Evolutionary conservation across 1,140 invertebrate species (phyloP).

Genomic region (Stratiolaelaps scimitus): DNA sequence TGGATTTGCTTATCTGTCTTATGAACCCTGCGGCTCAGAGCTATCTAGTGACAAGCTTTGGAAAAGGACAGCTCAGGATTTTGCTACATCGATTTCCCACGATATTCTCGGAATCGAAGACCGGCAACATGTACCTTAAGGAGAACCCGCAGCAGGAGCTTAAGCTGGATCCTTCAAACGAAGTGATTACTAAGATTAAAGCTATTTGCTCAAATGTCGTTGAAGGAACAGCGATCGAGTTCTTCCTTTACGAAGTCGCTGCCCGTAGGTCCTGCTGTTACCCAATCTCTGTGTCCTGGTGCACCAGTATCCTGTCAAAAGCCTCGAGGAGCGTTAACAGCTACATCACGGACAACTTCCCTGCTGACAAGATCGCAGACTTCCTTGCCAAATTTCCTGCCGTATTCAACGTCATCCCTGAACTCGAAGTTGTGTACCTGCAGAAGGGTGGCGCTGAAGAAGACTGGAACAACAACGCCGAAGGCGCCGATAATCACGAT

Average conservation of each 20-base stretch:
- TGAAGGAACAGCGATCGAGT: constrained; percentile 3
- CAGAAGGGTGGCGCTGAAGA: neutral
- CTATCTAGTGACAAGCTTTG: constrained; percentile 9
- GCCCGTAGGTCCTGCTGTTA: neutral
- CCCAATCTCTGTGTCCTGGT: neutral
- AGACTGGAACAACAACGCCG: no score
- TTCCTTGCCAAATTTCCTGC: constrained; percentile 8
- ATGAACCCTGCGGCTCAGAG: neutral
- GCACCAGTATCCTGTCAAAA: neutral
- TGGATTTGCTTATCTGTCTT: neutral
- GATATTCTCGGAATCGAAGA: constrained; percentile 9
- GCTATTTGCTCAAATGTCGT: neutral
- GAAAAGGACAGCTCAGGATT: neutral
- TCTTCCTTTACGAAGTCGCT: neutral
- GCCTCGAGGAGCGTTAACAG: neutral
- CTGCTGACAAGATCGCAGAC: neutral
- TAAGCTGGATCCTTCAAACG: constrained; percentile 5
- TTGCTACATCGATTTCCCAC: neutral
- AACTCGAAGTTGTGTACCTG: neutral
- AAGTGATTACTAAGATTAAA: constrained; percentile 16
- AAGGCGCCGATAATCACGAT: neutral
- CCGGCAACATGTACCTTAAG: constrained; percentile 3
- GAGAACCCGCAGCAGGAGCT: neutral
- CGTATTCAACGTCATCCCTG: neutral
- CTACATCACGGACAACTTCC: neutral